A percentile compares a stretch with the other conserved stretches of the same genome.
These are phyloP conservation scores for Alligator sinensis DNA, from an alignment of 2,113 vertebrate species.

Conservation along the genomic window DNA sequence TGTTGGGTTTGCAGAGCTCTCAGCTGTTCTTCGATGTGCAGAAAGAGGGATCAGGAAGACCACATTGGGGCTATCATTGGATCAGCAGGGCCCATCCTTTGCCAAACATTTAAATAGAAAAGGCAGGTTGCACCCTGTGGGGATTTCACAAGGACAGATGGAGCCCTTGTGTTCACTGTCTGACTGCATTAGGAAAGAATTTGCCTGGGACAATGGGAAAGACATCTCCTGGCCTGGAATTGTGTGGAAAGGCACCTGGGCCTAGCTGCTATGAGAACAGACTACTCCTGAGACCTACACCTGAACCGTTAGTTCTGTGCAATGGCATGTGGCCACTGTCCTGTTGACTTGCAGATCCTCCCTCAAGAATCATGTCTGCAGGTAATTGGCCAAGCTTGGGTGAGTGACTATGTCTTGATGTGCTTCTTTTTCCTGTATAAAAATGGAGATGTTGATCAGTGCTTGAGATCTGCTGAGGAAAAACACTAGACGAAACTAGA, in stretches of 20 bases:
- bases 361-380: background rate
- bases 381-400: background rate
- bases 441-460: background rate
- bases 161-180: background rate
- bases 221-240: background rate
- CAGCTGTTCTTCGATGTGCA: background rate
- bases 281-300: background rate
- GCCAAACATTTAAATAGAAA: background rate
- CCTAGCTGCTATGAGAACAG: background rate
- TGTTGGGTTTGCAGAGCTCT: background rate
- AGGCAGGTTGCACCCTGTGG: background rate
- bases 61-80: background rate
- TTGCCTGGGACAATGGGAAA: background rate
- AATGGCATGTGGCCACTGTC: background rate
- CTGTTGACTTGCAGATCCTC: background rate
- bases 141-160: background rate
- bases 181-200: background rate
- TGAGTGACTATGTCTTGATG: background rate
- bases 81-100: background rate
- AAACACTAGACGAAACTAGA: background rate
- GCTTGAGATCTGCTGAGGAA: background rate
- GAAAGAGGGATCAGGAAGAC: background rate
- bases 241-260: background rate
- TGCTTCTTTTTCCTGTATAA: background rate
- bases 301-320: background rate